phyloP scores from a whole-genome alignment of 1,140 invertebrate genomes.

The Marisa cornuarietis region DNA sequence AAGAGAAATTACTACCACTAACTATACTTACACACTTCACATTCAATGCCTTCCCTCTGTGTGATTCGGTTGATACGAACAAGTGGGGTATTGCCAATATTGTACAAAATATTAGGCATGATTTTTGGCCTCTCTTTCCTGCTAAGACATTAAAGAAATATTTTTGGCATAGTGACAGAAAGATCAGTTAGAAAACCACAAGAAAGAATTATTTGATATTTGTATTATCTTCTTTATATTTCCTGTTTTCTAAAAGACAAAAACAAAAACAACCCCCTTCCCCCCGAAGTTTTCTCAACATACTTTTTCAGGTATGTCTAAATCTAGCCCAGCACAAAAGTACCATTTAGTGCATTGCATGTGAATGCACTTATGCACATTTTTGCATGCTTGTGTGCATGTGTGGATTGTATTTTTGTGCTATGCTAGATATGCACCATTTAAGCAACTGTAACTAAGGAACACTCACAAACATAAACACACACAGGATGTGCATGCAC shows the following conservation, averaged over 20 bases:
- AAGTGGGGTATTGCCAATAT: conserved; percentile 93
- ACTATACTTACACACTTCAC: conserved; percentile 88
- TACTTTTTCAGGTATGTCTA: too few species aligned
- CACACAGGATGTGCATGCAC: not conserved
- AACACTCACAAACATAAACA: not conserved
- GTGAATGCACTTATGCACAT: not conserved
- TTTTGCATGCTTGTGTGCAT: conserved; percentile 6
- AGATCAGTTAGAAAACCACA: not conserved
- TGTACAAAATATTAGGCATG: conserved; percentile 81
- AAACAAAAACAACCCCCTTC: too few species aligned
- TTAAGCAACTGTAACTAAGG: not conserved
- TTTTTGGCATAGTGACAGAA: not conserved
- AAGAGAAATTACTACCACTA: not conserved
- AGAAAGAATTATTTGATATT: not conserved
- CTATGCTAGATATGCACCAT: not conserved
- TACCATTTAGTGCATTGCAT: not conserved
- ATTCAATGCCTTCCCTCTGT: conserved; percentile 82
- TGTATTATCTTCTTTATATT: not conserved
- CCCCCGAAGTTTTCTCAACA: too few species aligned
- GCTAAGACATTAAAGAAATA: conserved; percentile 22
- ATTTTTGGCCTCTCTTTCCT: conserved; percentile 73
- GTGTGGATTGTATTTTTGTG: not conserved
- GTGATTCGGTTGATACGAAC: conserved; percentile 89
- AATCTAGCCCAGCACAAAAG: too few species aligned
- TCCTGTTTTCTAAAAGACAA: too few species aligned